Evolutionary conservation across 2,113 vertebrate genomes (phyloP).

Genomic region (Mormoops blainvillei): DNA sequence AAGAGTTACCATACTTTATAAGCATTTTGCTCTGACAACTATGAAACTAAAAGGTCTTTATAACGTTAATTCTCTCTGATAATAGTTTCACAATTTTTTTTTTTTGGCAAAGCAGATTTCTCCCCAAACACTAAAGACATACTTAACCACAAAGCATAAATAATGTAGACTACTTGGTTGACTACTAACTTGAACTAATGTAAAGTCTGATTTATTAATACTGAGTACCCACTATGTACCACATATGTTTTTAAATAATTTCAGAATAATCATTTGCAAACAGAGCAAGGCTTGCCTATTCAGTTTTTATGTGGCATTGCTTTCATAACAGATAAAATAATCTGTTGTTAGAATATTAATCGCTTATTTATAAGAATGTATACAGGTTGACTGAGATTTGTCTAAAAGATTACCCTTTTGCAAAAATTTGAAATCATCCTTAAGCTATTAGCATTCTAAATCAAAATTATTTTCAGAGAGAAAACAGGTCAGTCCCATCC

Average conservation of each 20-base stretch:
- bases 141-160: background rate
- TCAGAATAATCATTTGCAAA: background rate
- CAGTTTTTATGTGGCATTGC: background rate
- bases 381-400: background rate
- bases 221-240: background rate
- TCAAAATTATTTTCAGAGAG: background rate
- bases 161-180: background rate
- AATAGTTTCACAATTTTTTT: background rate
- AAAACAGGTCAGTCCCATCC: background rate
- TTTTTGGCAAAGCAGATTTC: background rate
- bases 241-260: background rate
- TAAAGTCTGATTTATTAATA: conserved; percentile 8
- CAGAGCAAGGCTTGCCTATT: background rate
- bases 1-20: background rate
- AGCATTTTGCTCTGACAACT: background rate
- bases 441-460: background rate
- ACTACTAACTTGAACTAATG: background rate
- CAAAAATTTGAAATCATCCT: background rate
- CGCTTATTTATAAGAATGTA: background rate
- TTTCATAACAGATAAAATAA: background rate
- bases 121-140: background rate
- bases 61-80: background rate
- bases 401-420: background rate
- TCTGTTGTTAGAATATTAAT: background rate
- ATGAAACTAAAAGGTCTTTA: background rate